phyloP scores from a whole-genome alignment of 1,140 invertebrate genomes.

The Drosophila pectinifera region DNA sequence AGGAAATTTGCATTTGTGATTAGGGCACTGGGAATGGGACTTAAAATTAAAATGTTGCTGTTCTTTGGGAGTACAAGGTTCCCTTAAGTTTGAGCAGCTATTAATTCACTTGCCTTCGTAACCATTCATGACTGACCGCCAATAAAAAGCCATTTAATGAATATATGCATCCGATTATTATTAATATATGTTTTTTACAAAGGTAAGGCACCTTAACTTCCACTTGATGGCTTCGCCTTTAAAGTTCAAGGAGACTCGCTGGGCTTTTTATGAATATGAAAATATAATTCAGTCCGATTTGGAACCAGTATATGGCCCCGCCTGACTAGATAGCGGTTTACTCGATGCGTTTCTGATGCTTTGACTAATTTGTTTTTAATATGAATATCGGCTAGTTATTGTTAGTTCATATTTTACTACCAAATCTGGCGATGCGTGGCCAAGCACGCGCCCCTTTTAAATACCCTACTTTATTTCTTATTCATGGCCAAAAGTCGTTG shows the following conservation, averaged over 20 bases:
- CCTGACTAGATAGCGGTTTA: constrained; percentile 17
- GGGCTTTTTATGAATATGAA: constrained; percentile 39
- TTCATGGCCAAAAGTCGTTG: constrained; percentile 23
- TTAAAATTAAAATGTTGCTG: neutral
- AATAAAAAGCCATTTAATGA: constrained; percentile 17
- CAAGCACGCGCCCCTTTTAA: constrained; percentile 33
- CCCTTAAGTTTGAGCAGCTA: neutral
- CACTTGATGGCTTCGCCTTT: constrained; percentile 50
- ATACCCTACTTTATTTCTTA: constrained; percentile 24
- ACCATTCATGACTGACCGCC: constrained; percentile 17
- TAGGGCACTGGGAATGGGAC: neutral
- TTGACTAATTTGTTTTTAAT: constrained; percentile 75
- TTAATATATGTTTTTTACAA: constrained; percentile 36
- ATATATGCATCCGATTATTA: constrained; percentile 22
- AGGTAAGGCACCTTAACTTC: constrained; percentile 36
- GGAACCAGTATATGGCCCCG: constrained; percentile 21
- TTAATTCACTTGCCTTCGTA: constrained; percentile 11
- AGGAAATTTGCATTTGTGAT: neutral
- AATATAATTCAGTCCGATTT: constrained; percentile 44
- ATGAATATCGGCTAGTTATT: constrained; percentile 50
- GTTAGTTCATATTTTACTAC: constrained; percentile 1
- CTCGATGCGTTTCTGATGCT: constrained; percentile 37
- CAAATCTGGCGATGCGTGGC: constrained; percentile 44
- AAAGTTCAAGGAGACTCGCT: constrained; percentile 71
- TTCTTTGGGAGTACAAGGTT: constrained; percentile 5